These are phyloP conservation scores for Mythimna albipuncta DNA, from an alignment of 2,888 invertebrate species.

Conservation along the genomic window DNA sequence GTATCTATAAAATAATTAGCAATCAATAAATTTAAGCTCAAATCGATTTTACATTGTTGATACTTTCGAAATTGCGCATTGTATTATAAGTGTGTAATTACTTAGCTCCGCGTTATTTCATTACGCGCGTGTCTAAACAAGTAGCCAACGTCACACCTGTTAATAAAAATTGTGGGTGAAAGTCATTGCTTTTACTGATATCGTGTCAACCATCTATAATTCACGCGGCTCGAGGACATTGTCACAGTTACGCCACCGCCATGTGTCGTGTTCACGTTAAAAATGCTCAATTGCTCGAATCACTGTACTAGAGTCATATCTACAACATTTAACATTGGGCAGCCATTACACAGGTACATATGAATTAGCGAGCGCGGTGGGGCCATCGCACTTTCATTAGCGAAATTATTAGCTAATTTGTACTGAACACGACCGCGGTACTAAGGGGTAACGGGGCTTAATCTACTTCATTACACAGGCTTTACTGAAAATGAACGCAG, in stretches of 20 bases:
- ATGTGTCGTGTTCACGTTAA: constrained; percentile 59
- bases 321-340: constrained; percentile 63
- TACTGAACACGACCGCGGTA: constrained; percentile 77
- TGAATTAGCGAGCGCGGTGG: constrained; percentile 72
- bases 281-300: constrained; percentile 67
- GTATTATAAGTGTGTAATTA: constrained; percentile 52
- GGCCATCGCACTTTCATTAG: constrained; percentile 82
- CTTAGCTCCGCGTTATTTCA: constrained; percentile 59
- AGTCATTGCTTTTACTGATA: constrained; percentile 67
- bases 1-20: neutral
- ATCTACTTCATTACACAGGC: constrained; percentile 82
- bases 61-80: constrained; percentile 44
- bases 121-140: constrained; percentile 53
- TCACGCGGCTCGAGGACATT: constrained; percentile 77
- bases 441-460: constrained; percentile 77
- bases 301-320: constrained; percentile 71
- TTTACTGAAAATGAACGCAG: constrained; percentile 75
- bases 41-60: constrained; percentile 32
- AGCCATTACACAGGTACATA: constrained; percentile 64
- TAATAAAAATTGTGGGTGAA: constrained; percentile 71
- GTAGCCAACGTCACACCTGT: constrained; percentile 58
- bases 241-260: constrained; percentile 71
- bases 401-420: constrained; percentile 87
- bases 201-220: constrained; percentile 75
- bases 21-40: constrained; percentile 23